Base-by-base conservation (phyloP, 1,140 invertebrate species). In the Alviniconcha marisindica region DNA sequence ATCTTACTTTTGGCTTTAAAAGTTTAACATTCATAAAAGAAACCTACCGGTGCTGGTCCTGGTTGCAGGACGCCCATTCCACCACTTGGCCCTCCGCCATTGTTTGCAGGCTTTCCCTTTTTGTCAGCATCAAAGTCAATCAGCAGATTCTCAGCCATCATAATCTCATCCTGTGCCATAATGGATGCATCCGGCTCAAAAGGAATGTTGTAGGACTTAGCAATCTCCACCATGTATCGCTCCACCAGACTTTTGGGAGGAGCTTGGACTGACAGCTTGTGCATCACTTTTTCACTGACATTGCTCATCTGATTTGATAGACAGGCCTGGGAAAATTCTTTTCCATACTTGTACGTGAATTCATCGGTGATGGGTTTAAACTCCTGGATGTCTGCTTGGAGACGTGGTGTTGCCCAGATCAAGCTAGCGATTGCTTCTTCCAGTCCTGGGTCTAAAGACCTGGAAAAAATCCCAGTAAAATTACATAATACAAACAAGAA, bases 241-340 rank as follows among this genome's bases (percentile, higher is more conserved):
- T 99, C 99, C 69, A 99, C 97, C 15, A 99, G 94, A 80, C 99
- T 93, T 92, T 99, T 99, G 0, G 98, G 97, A 3, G 99, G 99
- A 63, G 98, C 97, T 90, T 99, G 97, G 3, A 99, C 96, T 56
- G 97, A 96, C 92, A 99, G 94, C 94, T 99, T 99, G 90, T 99
- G 97, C 92, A 98, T 98, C 10, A 99, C 92, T 93, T 99, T 99
- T 85, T 98, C 96, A 89, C 97, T 99, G 40, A 99, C 97, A 42
- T 96, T 97, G 81, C 96, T 93, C 63, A 93, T 89, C 36, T 86
- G 79, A 86, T 93, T 93, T 71, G 89, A 87, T 66, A 88, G 78
- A 77, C 91, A 93, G 28, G 87, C 88, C 83, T 90, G 87, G 1
- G 95, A 96, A 94, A 98, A 99, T 83, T 97, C 96, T 91, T 97